Base-by-base conservation (phyloP, 2,113 vertebrate genomes). In the Lepus europaeus region DNA sequence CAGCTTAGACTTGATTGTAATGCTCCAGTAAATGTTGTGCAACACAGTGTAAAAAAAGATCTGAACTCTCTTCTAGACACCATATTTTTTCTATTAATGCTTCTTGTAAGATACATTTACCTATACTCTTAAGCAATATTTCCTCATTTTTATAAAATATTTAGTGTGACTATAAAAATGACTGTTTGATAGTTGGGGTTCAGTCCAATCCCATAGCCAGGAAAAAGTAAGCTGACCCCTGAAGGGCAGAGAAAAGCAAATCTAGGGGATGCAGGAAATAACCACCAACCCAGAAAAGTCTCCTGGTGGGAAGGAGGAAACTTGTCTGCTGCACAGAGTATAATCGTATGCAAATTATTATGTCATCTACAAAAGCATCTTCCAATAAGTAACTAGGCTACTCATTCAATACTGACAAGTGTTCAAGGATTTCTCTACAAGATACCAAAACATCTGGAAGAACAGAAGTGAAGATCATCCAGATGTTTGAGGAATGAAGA, bases 311-410 rank as follows among this genome's bases (percentile, higher is more conserved):
- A 90, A 95, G 70, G 86, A 77, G 87, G 93, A 80, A 91, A 72
- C 86, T 83, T 39, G 13, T 88, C 78, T 85, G 45, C 36, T 33
- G 17, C n/a, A 49, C 17, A 74, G 6, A 74, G 51, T 86, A 20
- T 93, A 95, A 95, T 95, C 74, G 14, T 59, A 86, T 90, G 94
- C 89, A 97, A 95, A 97, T 93, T 92, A 96, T 90, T 33, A 87
- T 63, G 76, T 87, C 86, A 88, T 72, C 73, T 63, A 64, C 82
- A 91, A 89, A 94, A 74, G 83, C 45, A 53, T 95, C 80, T 92
- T 95, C 91, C 82, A 93, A 19, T 84, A 80, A 87, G 79, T 66
- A 94, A 90, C 13, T 1, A 79, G 64, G 74, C 77, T 96, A 45
- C 22, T 93, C 70, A 56, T 70, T 89, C 85, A 95, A 51, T n/a